Percentiles rank a stretch among this genome's conserved stretches.
Evolutionary conservation across 1,140 invertebrate genomes (phyloP).

Genomic region (Dryas iulia): DNA sequence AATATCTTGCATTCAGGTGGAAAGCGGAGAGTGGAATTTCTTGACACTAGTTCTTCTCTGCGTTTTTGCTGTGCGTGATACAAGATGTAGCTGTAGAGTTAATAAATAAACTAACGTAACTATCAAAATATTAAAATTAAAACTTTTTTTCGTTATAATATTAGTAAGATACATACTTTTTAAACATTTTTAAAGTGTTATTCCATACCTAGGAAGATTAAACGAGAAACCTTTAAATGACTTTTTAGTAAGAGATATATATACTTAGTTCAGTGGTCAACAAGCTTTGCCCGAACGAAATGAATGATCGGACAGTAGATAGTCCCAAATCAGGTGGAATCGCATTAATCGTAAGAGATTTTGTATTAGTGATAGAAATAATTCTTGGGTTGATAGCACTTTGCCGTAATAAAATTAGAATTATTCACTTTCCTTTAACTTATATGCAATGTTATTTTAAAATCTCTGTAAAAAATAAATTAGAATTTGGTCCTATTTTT

Average conservation of each 20-base stretch:
- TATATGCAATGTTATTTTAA: too few relatives aligned
- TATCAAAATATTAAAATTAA: too few relatives aligned
- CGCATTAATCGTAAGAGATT: slow-evolving; percentile 20
- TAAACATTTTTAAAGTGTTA: too few relatives aligned
- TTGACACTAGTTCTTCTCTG: background rate
- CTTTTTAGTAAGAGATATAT: too few relatives aligned
- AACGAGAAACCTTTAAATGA: too few relatives aligned
- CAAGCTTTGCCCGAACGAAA: slow-evolving; percentile 9
- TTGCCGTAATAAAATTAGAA: background rate
- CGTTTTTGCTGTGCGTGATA: background rate
- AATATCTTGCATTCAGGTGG: background rate
- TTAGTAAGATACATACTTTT: too few relatives aligned
- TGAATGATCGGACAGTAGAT: slow-evolving; percentile 22
- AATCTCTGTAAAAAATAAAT: too few relatives aligned
- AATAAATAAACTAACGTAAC: background rate
- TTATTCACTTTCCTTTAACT: background rate
- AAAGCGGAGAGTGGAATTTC: background rate
- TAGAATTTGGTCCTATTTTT: too few relatives aligned
- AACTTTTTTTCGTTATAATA: too few relatives aligned
- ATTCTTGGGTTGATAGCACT: background rate
- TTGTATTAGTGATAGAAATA: slow-evolving; percentile 11
- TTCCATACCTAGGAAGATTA: too few relatives aligned
- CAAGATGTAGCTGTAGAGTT: background rate
- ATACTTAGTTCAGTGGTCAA: background rate
- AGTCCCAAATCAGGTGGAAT: slow-evolving; percentile 20